Evolutionary conservation across 2,888 invertebrate genomes (phyloP).

Genomic region (Lysandra coridon): DNA sequence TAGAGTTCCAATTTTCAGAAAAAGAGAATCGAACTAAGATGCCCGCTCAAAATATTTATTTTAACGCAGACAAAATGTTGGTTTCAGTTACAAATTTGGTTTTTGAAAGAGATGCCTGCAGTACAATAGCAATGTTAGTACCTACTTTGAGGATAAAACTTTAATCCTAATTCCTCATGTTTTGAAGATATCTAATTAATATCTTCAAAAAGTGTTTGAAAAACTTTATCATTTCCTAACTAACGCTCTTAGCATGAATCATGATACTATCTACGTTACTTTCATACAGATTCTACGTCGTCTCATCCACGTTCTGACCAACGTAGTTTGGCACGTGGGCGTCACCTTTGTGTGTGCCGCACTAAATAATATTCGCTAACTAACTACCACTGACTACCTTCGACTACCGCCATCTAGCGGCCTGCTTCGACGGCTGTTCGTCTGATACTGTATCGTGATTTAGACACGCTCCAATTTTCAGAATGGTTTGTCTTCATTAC

Average conservation of each 20-base stretch:
- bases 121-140: no score
- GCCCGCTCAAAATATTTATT: no score
- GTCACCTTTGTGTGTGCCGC: constrained; percentile 64
- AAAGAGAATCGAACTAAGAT: no score
- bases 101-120: background rate
- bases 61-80: background rate
- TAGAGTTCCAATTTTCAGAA: no score
- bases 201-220: no score
- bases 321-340: constrained; percentile 57
- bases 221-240: no score
- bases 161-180: no score
- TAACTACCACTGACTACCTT: constrained; percentile 77
- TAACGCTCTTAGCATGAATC: no score
- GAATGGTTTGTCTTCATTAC: background rate
- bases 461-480: background rate
- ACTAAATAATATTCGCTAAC: constrained; percentile 78
- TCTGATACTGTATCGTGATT: constrained; percentile 3
- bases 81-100: background rate
- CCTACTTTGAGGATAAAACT: no score
- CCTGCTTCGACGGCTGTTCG: constrained; percentile 48
- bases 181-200: no score
- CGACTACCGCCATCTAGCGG: constrained; percentile 49
- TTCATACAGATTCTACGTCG: no score
- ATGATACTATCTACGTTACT: no score
- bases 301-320: background rate